A percentile compares a stretch with the other conserved stretches of the same genome.
Evolutionary conservation across 2,113 vertebrate genomes (phyloP).

Genomic region (Corythaixoides concolor): DNA sequence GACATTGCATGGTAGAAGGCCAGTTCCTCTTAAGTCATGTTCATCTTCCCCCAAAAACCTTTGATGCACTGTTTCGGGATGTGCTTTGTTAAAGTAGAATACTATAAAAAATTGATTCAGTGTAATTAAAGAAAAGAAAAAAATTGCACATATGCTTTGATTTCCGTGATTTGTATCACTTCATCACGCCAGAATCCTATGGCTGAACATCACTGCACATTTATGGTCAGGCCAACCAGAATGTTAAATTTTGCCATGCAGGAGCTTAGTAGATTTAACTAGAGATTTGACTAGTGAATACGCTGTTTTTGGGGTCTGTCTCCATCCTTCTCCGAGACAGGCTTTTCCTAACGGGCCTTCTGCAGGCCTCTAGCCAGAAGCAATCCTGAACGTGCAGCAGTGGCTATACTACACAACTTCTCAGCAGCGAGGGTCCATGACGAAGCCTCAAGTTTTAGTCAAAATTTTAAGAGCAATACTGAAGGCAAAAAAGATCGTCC

Average conservation of each 20-base stretch:
- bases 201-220: background rate
- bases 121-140: background rate
- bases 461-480: background rate
- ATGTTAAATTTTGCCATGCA: background rate
- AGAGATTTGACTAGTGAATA: background rate
- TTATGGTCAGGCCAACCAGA: background rate
- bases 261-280: background rate
- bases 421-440: background rate
- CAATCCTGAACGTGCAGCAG: background rate
- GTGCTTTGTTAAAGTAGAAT: background rate
- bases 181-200: background rate
- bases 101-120: background rate
- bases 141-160: background rate
- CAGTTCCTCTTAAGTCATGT: background rate
- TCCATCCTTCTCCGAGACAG: background rate
- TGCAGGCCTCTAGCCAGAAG: background rate
- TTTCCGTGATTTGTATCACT: background rate
- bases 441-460: background rate
- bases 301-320: background rate
- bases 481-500: background rate
- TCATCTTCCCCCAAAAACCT: background rate
- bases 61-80: background rate
- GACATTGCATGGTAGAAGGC: background rate
- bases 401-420: background rate
- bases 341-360: background rate